Conservation (phyloP, 2,888 invertebrate species). For the Hemaris fuciformis region DNA sequence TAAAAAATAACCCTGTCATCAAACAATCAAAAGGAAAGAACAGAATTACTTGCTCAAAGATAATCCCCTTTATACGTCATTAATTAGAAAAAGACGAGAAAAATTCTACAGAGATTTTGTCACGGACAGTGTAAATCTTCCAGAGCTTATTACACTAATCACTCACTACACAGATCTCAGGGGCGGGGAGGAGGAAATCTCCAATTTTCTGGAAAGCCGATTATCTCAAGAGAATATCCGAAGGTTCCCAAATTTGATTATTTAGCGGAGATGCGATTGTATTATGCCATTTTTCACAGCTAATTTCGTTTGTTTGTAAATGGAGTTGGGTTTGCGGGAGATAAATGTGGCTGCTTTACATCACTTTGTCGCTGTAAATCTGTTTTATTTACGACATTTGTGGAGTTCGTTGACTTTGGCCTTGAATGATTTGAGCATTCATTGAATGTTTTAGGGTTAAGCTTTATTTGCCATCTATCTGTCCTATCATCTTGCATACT, state of each 20-base stretch:
- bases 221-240: slow-evolving; percentile 13
- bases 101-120: background rate
- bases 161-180: slow-evolving; percentile 3
- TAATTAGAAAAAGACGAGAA: background rate
- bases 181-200: background rate
- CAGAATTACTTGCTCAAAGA: background rate
- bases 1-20: background rate
- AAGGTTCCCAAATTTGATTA: slow-evolving; percentile 15
- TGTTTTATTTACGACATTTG: background rate
- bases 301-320: slow-evolving; percentile 8
- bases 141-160: slow-evolving; percentile 12
- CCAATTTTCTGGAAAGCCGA: slow-evolving; percentile 15
- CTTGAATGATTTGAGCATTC: background rate
- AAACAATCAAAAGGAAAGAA: background rate
- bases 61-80: background rate
- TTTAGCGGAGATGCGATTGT: slow-evolving; percentile 1
- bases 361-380: background rate
- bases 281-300: slow-evolving; percentile 13
- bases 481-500: too few relatives aligned
- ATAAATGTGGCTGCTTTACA: background rate
- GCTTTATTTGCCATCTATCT: too few relatives aligned
- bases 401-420: background rate
- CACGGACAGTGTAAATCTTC: slow-evolving; percentile 8
- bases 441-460: background rate
- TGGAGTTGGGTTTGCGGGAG: background rate